A percentile compares a stretch with the other conserved stretches of the same genome.
phyloP scores from a whole-genome alignment of 2,797 vertebrate species.

The Nannoperca australis region DNA sequence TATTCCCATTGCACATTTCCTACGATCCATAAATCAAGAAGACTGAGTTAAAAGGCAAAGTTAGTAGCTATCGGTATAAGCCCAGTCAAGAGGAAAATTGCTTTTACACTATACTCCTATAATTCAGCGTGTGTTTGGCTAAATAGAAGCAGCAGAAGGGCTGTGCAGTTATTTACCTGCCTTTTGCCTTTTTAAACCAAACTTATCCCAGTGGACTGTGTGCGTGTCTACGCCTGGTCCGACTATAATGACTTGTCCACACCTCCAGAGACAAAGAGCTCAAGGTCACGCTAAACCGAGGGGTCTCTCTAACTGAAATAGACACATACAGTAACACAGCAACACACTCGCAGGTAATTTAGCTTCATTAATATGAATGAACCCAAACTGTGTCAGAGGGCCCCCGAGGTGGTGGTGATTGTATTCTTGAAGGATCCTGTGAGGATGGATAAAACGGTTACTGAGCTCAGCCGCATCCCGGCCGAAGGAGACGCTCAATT shows the following conservation, averaged over 20 bases:
- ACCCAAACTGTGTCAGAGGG: conserved; percentile 47
- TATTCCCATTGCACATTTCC: conserved; percentile 5
- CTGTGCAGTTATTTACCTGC: conserved; percentile 5
- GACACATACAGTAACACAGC: conserved; percentile 16
- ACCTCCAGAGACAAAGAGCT: conserved; percentile 39
- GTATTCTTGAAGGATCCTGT: conserved; percentile 46
- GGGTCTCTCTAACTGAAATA: conserved; percentile 33
- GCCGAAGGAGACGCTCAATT: conserved; percentile 18
- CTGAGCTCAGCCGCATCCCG: conserved; percentile 38
- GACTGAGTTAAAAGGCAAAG: conserved; percentile 8
- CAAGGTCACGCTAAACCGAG: conserved; percentile 38
- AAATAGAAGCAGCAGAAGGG: conserved; percentile 15
- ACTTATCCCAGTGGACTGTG: conserved; percentile 2
- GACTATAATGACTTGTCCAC: conserved; percentile 42
- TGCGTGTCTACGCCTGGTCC: neutral
- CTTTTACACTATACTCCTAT: conserved; percentile 1
- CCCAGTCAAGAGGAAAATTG: conserved; percentile 22
- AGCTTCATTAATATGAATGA: conserved; percentile 72
- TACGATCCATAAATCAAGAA: conserved; percentile 9
- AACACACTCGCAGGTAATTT: conserved; percentile 38
- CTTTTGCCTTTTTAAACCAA: conserved; percentile 18
- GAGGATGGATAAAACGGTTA: conserved; percentile 44
- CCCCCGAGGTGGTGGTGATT: conserved; percentile 53
- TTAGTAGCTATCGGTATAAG: conserved; percentile 14
- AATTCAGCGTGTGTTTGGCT: conserved; percentile 15